phyloP scores from a whole-genome alignment of 2,888 invertebrate genomes.

The Amaurobius ferox region DNA sequence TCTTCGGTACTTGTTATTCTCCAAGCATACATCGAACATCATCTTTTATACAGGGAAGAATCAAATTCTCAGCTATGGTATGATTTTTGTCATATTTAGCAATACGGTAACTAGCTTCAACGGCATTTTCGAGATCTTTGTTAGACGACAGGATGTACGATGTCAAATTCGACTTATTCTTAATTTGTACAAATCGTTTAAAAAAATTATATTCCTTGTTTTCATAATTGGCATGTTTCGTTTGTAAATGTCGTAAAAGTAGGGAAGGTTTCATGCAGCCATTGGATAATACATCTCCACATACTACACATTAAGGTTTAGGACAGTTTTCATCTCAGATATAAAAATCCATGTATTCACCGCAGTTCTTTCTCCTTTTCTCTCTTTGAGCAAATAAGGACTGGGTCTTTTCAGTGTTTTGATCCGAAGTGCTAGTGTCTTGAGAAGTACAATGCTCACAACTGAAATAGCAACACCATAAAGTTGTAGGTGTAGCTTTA shows the following conservation, averaged over 20 bases:
- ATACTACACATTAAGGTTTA: not conserved
- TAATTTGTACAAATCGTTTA: not conserved
- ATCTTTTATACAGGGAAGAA: not conserved
- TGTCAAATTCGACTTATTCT: not conserved
- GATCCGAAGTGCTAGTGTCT: no score
- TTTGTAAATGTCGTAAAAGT: not conserved
- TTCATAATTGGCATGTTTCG: not conserved
- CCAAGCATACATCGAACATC: not conserved
- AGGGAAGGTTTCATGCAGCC: no score
- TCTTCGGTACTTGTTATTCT: not conserved
- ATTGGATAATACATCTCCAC: no score
- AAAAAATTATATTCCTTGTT: not conserved
- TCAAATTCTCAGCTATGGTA: not conserved
- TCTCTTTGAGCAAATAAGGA: not conserved
- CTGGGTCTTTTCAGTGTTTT: not conserved
- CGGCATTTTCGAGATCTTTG: not conserved
- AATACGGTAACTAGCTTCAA: no score
- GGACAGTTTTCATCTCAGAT: not conserved
- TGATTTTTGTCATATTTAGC: not conserved
- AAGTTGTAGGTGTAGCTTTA: no score
- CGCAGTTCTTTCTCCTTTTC: no score
- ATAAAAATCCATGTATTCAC: not conserved
- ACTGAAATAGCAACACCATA: no score
- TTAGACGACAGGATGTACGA: not conserved
- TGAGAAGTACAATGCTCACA: no score